These are phyloP conservation scores for Chionodraco myersi DNA, from an alignment of 2,113 vertebrate species.

Conservation along the genomic window DNA sequence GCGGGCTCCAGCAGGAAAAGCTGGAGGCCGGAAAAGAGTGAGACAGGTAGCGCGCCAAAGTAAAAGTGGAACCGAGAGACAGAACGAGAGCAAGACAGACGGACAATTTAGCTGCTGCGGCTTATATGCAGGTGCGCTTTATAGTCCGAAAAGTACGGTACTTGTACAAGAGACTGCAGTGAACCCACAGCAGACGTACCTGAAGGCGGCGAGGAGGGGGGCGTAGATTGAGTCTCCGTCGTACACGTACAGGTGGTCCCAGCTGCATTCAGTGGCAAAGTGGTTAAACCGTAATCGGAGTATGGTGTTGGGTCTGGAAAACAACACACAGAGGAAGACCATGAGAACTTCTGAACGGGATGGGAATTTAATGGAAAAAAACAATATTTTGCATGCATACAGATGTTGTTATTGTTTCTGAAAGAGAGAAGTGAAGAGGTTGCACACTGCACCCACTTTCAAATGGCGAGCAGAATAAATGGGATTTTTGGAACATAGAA, in stretches of 20 bases:
- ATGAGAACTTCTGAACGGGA: neutral
- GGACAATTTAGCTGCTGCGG: no score
- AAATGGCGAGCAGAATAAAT: neutral
- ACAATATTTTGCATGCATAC: neutral
- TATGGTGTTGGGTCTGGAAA: constrained; percentile 89
- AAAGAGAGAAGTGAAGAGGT: neutral
- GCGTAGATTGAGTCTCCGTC: constrained; percentile 98
- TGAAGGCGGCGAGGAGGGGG: constrained; percentile 95
- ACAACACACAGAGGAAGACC: constrained; percentile 21
- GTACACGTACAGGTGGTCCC: constrained; percentile 98
- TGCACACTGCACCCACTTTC: neutral
- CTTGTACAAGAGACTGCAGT: neutral
- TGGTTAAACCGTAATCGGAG: constrained; percentile 95
- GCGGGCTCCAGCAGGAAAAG: no score
- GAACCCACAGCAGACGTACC: constrained; percentile 78
- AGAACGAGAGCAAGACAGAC: no score
- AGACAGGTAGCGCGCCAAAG: no score
- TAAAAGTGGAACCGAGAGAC: no score
- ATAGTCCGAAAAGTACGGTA: no score
- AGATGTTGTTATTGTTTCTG: neutral
- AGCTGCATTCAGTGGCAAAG: constrained; percentile 99
- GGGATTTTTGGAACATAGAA: neutral
- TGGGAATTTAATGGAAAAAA: no score
- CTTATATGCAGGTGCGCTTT: no score
- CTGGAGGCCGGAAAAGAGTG: no score